A percentile compares a stretch with the other conserved stretches of the same genome.
Evolutionary conservation across 2,888 invertebrate genomes (phyloP).

Genomic region (Lymantria monacha): DNA sequence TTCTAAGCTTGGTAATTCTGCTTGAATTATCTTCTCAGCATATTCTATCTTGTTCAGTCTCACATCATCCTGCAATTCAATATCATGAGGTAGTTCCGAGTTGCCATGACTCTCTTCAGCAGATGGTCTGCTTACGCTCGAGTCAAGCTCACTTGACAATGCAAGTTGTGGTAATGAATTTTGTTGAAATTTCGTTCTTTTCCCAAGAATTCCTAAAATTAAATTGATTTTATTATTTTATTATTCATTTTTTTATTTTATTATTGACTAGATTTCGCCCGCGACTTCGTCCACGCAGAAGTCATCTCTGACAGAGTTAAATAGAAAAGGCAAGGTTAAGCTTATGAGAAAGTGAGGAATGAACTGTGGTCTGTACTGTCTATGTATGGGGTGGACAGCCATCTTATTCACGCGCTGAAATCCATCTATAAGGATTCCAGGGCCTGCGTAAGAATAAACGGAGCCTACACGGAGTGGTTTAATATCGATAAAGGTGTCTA

Average conservation of each 20-base stretch:
- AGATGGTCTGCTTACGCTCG: conserved; percentile 63
- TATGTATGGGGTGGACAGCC: too few relatives aligned
- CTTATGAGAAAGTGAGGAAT: too few relatives aligned
- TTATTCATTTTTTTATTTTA: background rate
- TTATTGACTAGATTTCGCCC: too few relatives aligned
- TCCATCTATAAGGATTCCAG: too few relatives aligned
- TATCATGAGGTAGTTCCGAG: conserved; percentile 82
- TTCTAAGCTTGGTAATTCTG: conserved; percentile 86
- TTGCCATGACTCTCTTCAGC: conserved; percentile 74
- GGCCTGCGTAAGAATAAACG: too few relatives aligned
- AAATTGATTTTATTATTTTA: background rate
- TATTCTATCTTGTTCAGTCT: conserved; percentile 90
- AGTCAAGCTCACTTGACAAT: conserved; percentile 82
- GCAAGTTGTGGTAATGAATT: conserved; percentile 91
- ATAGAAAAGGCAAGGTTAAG: too few relatives aligned
- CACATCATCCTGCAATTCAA: conserved; percentile 92
- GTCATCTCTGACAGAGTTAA: too few relatives aligned
- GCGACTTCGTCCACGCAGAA: too few relatives aligned
- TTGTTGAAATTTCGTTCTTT: conserved; percentile 94
- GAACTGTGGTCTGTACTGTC: too few relatives aligned
- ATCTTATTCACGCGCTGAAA: too few relatives aligned
- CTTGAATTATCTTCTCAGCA: conserved; percentile 72
- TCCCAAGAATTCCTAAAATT: conserved; percentile 88
- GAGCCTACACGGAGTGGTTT: too few relatives aligned
- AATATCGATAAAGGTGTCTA: too few relatives aligned